Conservation (phyloP, 30 jellyfish, hydroid and myxozoan genomes). For the Hydra vulgaris region DNA sequence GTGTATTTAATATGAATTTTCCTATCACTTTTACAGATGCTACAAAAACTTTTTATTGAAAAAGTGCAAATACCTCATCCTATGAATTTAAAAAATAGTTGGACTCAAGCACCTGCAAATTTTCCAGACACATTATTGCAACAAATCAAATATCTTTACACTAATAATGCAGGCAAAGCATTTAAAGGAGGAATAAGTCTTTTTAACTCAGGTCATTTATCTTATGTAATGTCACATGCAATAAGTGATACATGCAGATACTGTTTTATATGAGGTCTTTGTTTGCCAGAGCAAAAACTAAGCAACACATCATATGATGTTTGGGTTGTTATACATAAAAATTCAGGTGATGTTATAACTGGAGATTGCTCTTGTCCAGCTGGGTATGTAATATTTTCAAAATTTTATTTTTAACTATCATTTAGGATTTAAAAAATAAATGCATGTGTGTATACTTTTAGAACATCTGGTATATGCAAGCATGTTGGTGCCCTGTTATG, state of each 20-base stretch:
- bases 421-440: not conserved
- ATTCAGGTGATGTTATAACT: not conserved
- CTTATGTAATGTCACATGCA: not conserved
- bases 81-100: not conserved
- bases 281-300: constrained; percentile 13
- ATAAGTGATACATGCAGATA: not conserved
- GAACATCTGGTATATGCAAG: constrained; percentile 14
- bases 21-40: not conserved
- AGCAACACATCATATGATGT: not conserved
- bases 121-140: constrained; percentile 15
- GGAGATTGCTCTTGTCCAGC: constrained; percentile 23
- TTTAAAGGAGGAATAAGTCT: constrained; percentile 19
- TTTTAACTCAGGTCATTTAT: not conserved
- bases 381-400: constrained; percentile 4
- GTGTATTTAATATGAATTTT: not conserved
- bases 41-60: not conserved
- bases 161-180: constrained; percentile 23
- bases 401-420: not conserved
- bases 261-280: constrained; percentile 1
- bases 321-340: constrained; percentile 18
- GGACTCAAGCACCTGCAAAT: constrained; percentile 4
- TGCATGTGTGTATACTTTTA: not conserved
- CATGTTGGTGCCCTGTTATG: constrained; percentile 20
- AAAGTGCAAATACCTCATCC: constrained; percentile 4
- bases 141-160: not conserved